A percentile compares a stretch with the other conserved stretches of the same genome.
Conservation (phyloP, 2,888 invertebrate genomes). For the Sarcophaga rosellei region DNA sequence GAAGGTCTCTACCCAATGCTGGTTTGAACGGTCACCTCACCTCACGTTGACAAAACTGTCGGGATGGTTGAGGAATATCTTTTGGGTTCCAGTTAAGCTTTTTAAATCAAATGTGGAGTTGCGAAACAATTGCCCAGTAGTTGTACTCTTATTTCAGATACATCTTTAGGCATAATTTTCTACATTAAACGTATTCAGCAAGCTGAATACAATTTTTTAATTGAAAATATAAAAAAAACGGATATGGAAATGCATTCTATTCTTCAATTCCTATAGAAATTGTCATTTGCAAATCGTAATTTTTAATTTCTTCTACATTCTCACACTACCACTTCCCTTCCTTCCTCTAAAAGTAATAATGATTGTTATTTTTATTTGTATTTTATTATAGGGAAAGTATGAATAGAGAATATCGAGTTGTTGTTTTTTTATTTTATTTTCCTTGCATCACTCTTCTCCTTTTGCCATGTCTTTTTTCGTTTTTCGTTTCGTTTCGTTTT, state of each 20-base stretch:
- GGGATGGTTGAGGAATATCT: too few species aligned
- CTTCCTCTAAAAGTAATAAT: constrained; percentile 5
- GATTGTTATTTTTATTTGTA: constrained; percentile 42
- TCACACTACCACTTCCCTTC: not conserved
- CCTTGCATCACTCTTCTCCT: not conserved
- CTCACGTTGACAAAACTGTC: too few species aligned
- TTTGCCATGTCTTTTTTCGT: constrained; percentile 52
- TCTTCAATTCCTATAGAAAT: not conserved
- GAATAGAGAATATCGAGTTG: not conserved
- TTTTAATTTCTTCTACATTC: not conserved
- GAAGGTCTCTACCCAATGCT: not conserved
- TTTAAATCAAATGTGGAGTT: too few species aligned
- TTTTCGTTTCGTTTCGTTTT: constrained; percentile 47
- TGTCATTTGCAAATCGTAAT: too few species aligned
- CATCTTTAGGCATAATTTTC: not conserved
- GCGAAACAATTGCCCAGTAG: too few species aligned
- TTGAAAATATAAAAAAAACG: not conserved
- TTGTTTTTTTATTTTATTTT: not conserved
- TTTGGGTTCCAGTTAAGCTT: too few species aligned
- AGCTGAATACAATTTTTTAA: not conserved
- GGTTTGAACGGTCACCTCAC: too few species aligned
- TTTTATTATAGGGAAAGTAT: not conserved
- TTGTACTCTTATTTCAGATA: too few species aligned
- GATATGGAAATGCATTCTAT: not conserved
- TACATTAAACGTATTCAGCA: not conserved